Evolutionary conservation across 2,113 vertebrate species (phyloP).

Genomic region (Varanus komodoensis): DNA sequence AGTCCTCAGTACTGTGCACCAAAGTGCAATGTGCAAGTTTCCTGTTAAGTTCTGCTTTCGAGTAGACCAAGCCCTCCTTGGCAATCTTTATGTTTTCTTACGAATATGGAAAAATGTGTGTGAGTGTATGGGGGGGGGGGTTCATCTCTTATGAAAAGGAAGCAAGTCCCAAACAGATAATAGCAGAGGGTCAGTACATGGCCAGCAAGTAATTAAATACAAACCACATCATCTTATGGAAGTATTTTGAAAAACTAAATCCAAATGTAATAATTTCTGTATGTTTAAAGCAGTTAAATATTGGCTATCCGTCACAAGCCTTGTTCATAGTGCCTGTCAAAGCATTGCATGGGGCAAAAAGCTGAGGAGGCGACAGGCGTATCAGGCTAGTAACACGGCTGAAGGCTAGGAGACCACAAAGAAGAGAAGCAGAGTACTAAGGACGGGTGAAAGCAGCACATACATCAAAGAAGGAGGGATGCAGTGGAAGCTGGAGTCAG

Average conservation of each 20-base stretch:
- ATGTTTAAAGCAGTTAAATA: neutral
- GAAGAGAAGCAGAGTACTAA: neutral
- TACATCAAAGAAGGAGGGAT: neutral
- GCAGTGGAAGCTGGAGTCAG: neutral
- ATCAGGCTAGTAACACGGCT: neutral
- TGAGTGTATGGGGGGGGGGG: neutral
- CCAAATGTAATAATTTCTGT: neutral
- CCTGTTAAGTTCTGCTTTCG: conserved; percentile 1
- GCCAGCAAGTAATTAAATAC: neutral
- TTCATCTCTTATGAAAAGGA: conserved; percentile 50
- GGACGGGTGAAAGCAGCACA: neutral
- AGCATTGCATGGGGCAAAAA: neutral
- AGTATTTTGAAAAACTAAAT: conserved; percentile 7
- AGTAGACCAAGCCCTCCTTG: neutral
- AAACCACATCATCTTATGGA: neutral
- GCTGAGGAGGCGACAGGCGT: too few species aligned
- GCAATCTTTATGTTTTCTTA: neutral
- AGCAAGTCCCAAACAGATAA: neutral
- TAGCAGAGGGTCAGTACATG: neutral
- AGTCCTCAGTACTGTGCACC: neutral
- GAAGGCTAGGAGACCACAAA: neutral
- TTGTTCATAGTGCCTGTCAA: neutral
- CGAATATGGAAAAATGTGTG: neutral
- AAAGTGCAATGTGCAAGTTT: conserved; percentile 32
- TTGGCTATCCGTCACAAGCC: neutral